Conservation (phyloP, 2,888 invertebrate genomes). For the Adelognathus sp. region DNA sequence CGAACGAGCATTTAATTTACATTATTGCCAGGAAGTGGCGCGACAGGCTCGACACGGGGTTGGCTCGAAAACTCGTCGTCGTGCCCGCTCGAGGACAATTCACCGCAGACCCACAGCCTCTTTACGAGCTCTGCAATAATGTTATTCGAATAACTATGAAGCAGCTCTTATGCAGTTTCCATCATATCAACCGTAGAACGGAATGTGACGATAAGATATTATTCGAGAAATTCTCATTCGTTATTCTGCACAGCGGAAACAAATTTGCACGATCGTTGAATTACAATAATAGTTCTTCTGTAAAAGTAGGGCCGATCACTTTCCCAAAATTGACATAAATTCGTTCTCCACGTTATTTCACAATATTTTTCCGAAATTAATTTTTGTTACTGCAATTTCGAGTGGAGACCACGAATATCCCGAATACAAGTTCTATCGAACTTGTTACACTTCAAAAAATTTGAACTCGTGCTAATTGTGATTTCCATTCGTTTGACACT, state of each 20-base stretch:
- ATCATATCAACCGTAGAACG: not conserved
- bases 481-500: not conserved
- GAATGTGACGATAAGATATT: not conserved
- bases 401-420: no score
- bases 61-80: not conserved
- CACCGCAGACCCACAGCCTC: conserved; percentile 3
- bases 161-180: conserved; percentile 1
- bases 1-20: conserved; percentile 51
- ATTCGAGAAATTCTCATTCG: not conserved
- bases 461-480: no score
- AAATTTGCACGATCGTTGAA: no score
- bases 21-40: conserved; percentile 21
- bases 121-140: conserved; percentile 13
- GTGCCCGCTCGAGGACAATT: not conserved
- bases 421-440: no score
- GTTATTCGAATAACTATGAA: conserved; percentile 18
- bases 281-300: no score
- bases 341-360: no score
- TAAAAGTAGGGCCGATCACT: no score
- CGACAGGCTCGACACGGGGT: not conserved
- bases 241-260: no score
- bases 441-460: no score
- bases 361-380: no score
- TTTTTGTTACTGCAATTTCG: no score
- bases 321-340: no score